Evolutionary conservation across 2,113 vertebrate genomes (phyloP), one percentile per base, ranked within the genome.

Genomic region (Thamnophis sirtalis): DNA sequence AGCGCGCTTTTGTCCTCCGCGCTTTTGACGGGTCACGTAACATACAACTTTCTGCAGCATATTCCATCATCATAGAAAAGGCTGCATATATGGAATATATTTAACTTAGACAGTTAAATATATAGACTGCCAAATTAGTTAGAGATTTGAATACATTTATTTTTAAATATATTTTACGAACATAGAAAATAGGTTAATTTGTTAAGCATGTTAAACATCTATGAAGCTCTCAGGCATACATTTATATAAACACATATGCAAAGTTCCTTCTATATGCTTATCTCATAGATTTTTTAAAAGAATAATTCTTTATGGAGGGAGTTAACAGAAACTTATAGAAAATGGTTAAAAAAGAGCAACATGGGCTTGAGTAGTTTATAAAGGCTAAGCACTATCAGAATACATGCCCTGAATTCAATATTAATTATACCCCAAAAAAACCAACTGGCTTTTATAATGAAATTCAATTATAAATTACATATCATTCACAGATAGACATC

Each of bases 311-410:
- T 26, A 58, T 58, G 7, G 56, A 58, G 22, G 93, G 92, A 91
- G 92, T 84, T 93, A 95, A 93, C 10, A 73, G 95, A 94, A 89
- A 22, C 63, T 21, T 88, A 94, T 86, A 92, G 91, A 63, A 38
- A 91, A 3, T 11, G 92, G 6, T 11, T 13, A 19, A 89, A 85
- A 56, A 5, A 9, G 11, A 19, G 13, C 17, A 86, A 49, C 24
- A 50, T 10, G n/a, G 26, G 5, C 24, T 49, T 13, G 4, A 58
- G 38, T 86, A n/a, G 26, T 91, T 85, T 86, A 19, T 33, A 73
- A 85, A 73, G 73, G 5, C 1, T 24, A 48, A 80, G 43, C 3
- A 5, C 22, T 7, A 43, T 73, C 33, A 43, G 13, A 10, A 38
- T 38, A 84, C n/a, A 43, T 24, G 0, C 73, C 24, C 22, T 56